These are phyloP conservation scores for Trisateles emortualis DNA, from an alignment of 2,888 invertebrate genomes.

Conservation along the genomic window DNA sequence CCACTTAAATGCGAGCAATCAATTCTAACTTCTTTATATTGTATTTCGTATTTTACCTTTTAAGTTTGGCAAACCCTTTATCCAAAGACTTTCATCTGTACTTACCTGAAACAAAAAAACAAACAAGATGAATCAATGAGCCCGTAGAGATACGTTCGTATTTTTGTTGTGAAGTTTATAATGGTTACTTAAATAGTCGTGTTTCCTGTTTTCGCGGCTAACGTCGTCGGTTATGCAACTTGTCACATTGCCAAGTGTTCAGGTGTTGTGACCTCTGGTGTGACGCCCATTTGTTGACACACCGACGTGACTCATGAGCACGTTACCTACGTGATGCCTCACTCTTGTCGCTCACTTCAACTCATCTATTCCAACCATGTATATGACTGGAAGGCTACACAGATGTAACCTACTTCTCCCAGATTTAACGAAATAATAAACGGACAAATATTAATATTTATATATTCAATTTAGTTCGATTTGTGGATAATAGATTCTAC, in stretches of 20 bases:
- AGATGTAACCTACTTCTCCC: background rate
- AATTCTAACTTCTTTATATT: constrained; percentile 9
- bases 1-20: constrained; percentile 4
- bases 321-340: constrained; percentile 29
- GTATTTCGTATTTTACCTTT: constrained; percentile 28
- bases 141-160: constrained; percentile 39
- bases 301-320: constrained; percentile 48
- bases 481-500: constrained; percentile 2
- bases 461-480: no score
- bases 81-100: constrained; percentile 27
- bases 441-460: background rate
- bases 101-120: constrained; percentile 70
- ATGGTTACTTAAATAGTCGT: constrained; percentile 72
- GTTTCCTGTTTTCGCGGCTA: constrained; percentile 81
- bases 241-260: constrained; percentile 79
- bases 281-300: constrained; percentile 62
- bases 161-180: constrained; percentile 56
- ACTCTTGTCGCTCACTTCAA: background rate
- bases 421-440: background rate
- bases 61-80: constrained; percentile 20
- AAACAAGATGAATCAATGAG: constrained; percentile 42
- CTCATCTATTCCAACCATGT: constrained; percentile 9
- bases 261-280: constrained; percentile 77
- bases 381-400: background rate
- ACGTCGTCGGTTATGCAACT: constrained; percentile 75